Evolutionary conservation across 1,140 invertebrate genomes (phyloP).

Genomic region (Zaprionus nigranus): DNA sequence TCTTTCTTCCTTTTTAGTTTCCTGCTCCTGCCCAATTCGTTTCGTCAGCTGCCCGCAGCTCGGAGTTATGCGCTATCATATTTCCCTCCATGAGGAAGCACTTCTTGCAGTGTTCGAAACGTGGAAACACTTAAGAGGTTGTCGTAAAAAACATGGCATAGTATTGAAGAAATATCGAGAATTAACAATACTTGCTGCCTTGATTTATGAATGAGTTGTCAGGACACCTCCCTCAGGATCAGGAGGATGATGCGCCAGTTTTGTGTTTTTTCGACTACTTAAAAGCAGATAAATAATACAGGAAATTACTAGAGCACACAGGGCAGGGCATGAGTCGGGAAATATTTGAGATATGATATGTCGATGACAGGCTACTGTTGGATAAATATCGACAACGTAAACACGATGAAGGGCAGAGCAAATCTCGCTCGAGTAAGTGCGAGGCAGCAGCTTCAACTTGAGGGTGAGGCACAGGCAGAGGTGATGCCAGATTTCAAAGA

Average conservation of each 20-base stretch:
- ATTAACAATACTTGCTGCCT: conserved; percentile 70
- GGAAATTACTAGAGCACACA: conserved; percentile 53
- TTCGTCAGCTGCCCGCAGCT: conserved; percentile 48
- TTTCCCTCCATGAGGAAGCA: conserved; percentile 78
- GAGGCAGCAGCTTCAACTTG: conserved; percentile 59
- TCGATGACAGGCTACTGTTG: conserved; percentile 49
- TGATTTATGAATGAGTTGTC: conserved; percentile 79
- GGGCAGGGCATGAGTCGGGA: conserved; percentile 49
- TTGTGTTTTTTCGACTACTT: conserved; percentile 54
- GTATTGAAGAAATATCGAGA: conserved; percentile 57
- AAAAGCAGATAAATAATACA: conserved; percentile 75
- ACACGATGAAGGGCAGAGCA: conserved; percentile 8
- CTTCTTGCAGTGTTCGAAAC: conserved; percentile 33
- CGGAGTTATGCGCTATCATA: conserved; percentile 64
- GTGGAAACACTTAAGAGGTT: conserved; percentile 62
- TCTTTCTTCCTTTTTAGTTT: background rate
- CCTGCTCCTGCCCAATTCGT: conserved; percentile 1
- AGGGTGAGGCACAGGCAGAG: conserved; percentile 1
- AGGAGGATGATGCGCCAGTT: conserved; percentile 51
- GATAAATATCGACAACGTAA: conserved; percentile 34
- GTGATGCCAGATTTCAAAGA: conserved; percentile 26
- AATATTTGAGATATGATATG: conserved; percentile 43
- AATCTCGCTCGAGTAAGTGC: conserved; percentile 4
- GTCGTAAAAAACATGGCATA: conserved; percentile 20
- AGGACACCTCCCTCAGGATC: conserved; percentile 60